Evolutionary conservation across 1,140 invertebrate genomes (phyloP), one percentile per base, ranked within the genome.

Genomic region (Notospermus geniculatus): DNA sequence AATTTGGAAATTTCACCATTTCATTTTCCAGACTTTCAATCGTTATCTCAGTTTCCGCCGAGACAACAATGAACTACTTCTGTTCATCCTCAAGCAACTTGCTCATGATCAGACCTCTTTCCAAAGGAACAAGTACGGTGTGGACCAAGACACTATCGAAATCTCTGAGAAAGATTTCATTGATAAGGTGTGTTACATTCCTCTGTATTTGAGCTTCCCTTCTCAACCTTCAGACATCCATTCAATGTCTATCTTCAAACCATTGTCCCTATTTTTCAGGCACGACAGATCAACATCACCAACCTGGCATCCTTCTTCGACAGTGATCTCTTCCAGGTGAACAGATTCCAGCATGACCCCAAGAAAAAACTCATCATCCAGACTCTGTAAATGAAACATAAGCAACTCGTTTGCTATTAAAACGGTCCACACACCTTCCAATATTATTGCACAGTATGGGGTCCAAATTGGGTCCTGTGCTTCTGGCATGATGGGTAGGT

Each of bases 31-130:
- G 90, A 91, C 90, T 70, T 98, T 99, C 85, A 88, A 90, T 67
- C 89, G 92, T 69, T 98, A 97, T 80, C 83, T 99, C 17, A 86
- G 91, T 2, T 98, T 91, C 84, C 93, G 95, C 71, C 91, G 93
- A 73, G 95, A 99, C 80, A 92, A 96, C 83, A 93, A 94, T 71
- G 96, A 99, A 76, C 84, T 99, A 15, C 82, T 99, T 0, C 92
- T 97, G 73, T 99, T 96, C 80, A 90, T 98, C 64, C 84, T 99
- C 11, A 90, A 95, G 43, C 94, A 98, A 79, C 84, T 98, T 60
- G 89, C 94, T 0, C 86, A 93, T 67, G 95, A 99, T 76, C 91
- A 95, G 75, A 82, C 95, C 54, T 86, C 89, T 1, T 97, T 92
- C 74, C 88, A 95, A 76, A 85, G 91, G 13, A 91, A 90, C 60